Conservation (phyloP, 2,113 vertebrate genomes). For the Phyllopteryx taeniolatus region DNA sequence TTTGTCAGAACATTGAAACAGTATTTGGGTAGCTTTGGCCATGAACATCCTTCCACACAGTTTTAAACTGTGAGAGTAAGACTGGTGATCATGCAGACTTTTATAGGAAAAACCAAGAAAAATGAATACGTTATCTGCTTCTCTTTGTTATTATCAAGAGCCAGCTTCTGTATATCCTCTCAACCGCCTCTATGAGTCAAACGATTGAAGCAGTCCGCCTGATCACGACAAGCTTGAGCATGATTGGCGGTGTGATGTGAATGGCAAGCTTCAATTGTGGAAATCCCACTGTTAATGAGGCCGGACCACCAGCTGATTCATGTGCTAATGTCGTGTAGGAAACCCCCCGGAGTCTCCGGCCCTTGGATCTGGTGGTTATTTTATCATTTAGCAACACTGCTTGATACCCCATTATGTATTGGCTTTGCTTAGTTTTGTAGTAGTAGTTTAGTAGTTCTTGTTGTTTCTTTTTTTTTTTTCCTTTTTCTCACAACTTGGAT, state of each 20-base stretch:
- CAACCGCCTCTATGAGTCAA: neutral
- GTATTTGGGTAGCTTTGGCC: no score
- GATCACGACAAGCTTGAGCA: neutral
- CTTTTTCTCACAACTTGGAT: slow-evolving; percentile 12
- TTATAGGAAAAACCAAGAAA: slow-evolving; percentile 7
- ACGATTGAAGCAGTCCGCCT: neutral
- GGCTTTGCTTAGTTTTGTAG: neutral
- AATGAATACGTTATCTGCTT: neutral
- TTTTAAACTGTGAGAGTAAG: neutral
- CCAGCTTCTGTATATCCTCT: neutral
- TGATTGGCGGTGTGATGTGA: neutral
- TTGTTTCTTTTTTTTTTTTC: neutral
- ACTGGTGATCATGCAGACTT: neutral
- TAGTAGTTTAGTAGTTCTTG: neutral
- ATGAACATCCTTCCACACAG: neutral
- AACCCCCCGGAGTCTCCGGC: slow-evolving; percentile 42
- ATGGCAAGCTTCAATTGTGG: slow-evolving; percentile 4
- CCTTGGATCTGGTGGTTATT: neutral
- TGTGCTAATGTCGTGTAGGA: slow-evolving; percentile 59
- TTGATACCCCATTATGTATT: neutral
- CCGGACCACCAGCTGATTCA: slow-evolving; percentile 53
- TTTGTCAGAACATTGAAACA: no score
- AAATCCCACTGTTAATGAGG: slow-evolving; percentile 38
- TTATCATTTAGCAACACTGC: neutral
- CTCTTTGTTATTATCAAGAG: neutral